phyloP scores from a whole-genome alignment of 2,113 vertebrate species.

The Notarius quadriscutis region DNA sequence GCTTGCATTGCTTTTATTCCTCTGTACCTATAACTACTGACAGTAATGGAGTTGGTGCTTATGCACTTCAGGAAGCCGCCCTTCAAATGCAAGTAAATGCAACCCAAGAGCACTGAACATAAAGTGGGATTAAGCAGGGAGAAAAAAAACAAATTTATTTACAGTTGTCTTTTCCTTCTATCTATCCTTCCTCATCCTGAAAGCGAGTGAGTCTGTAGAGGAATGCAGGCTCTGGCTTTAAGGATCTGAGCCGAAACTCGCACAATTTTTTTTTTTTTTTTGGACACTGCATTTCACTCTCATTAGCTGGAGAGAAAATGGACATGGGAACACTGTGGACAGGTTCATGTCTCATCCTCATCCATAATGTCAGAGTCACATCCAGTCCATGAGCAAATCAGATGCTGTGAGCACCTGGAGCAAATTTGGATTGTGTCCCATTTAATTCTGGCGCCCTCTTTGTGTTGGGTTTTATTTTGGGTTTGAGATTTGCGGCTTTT shows the following conservation, averaged over 20 bases:
- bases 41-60: conserved; percentile 49
- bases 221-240: conserved; percentile 23
- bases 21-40: conserved; percentile 28
- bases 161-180: conserved; percentile 31
- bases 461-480: conserved; percentile 26
- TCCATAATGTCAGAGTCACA: not conserved
- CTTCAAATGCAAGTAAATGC: conserved; percentile 46
- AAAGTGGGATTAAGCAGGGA: conserved; percentile 60
- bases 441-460: conserved; percentile 38
- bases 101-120: conserved; percentile 57
- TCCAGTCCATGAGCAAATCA: not conserved
- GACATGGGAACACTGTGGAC: not conserved
- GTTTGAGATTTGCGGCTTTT: conserved; percentile 19
- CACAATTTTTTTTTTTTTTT: not conserved
- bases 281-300: conserved; percentile 41
- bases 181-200: conserved; percentile 32
- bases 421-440: conserved; percentile 42
- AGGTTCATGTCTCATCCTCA: not conserved
- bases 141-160: conserved; percentile 56
- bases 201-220: conserved; percentile 25
- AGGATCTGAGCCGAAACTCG: conserved; percentile 29
- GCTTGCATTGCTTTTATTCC: conserved; percentile 47
- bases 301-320: not conserved
- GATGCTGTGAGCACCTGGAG: not conserved
- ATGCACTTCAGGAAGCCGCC: conserved; percentile 50